Evolutionary conservation across 2,797 vertebrate genomes (phyloP).

Genomic region (Gymnopithys bicolor): DNA sequence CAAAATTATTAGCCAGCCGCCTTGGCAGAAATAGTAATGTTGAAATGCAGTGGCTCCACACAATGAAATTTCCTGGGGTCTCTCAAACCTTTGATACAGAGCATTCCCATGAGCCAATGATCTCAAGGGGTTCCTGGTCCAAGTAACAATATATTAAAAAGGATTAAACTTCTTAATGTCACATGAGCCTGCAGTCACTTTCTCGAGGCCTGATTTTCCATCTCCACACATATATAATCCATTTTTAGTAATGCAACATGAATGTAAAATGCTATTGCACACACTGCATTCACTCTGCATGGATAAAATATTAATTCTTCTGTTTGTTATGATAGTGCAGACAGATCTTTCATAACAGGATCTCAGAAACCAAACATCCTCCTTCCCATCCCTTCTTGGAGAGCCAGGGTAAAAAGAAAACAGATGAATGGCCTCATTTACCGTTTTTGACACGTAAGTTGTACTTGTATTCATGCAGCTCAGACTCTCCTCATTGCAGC

Average conservation of each 20-base stretch:
- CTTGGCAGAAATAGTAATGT: background rate
- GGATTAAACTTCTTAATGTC: background rate
- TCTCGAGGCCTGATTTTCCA: background rate
- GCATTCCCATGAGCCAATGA: background rate
- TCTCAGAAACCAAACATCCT: constrained; percentile 53
- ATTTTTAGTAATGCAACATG: background rate
- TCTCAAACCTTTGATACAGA: background rate
- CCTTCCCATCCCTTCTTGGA: constrained; percentile 6
- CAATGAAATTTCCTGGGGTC: background rate
- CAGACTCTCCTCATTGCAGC: constrained; percentile 93
- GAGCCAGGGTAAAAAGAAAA: background rate
- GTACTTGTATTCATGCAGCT: constrained; percentile 90
- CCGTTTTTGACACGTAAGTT: constrained; percentile 92
- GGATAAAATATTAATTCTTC: constrained; percentile 10
- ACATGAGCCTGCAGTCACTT: background rate
- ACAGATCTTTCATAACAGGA: constrained; percentile 54
- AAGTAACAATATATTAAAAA: background rate
- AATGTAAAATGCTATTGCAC: background rate
- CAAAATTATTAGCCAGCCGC: background rate
- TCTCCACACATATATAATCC: background rate
- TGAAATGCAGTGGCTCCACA: background rate
- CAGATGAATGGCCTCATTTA: constrained; percentile 69
- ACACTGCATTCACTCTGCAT: background rate
- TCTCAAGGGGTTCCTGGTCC: background rate
- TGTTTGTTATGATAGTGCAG: constrained; percentile 39